Evolutionary conservation across 2,113 vertebrate species (phyloP).

Genomic region (Cryptomyrus ogoouensis): DNA sequence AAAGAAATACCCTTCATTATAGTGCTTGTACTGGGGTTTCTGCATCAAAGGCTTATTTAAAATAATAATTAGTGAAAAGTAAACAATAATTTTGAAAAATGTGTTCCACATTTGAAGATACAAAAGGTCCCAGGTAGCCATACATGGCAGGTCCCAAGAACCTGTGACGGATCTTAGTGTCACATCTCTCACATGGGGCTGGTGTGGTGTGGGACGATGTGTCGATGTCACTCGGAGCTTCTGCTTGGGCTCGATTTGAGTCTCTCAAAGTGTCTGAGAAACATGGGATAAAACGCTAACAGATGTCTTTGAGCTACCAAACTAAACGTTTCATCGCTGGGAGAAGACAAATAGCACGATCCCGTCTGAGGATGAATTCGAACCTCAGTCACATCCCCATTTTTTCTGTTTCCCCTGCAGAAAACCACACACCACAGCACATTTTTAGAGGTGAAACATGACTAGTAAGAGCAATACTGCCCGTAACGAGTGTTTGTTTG

Average conservation of each 20-base stretch:
- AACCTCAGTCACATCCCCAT: background rate
- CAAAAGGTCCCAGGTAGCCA: background rate
- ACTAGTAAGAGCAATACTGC: background rate
- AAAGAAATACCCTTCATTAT: slow-evolving; percentile 36
- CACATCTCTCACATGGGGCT: background rate
- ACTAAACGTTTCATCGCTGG: background rate
- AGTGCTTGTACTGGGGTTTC: slow-evolving; percentile 41
- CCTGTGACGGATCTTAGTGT: background rate
- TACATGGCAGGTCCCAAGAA: background rate
- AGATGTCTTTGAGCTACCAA: background rate
- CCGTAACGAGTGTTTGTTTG: background rate
- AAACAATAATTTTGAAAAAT: slow-evolving; percentile 39
- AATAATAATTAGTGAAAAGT: slow-evolving; percentile 31
- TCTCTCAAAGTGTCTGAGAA: background rate
- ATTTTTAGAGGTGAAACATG: background rate
- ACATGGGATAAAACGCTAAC: background rate
- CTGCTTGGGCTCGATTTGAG: background rate
- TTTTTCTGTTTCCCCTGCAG: background rate
- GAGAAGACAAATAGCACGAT: background rate
- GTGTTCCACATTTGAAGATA: slow-evolving; percentile 21
- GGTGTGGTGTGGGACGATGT: background rate
- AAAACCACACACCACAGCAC: background rate
- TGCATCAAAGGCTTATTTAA: slow-evolving; percentile 60
- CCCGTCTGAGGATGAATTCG: background rate
- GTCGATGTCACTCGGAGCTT: background rate